Conservation (phyloP, 2,888 invertebrate genomes). For the Automeris io region DNA sequence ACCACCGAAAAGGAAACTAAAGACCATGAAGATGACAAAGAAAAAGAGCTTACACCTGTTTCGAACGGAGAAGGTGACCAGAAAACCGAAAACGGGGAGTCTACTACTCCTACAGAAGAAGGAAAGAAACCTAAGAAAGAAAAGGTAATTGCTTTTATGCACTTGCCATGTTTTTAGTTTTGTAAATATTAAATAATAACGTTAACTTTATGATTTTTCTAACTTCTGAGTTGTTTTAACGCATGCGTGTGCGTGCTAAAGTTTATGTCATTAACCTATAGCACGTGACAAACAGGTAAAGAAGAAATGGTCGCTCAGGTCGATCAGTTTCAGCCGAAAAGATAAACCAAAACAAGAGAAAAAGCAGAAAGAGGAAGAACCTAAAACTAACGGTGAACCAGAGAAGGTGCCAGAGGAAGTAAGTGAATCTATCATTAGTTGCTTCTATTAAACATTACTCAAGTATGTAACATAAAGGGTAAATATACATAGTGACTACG, state of each 20-base stretch:
- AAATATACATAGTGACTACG: too few relatives aligned
- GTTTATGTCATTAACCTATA: conserved; percentile 20
- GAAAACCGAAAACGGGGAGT: conserved; percentile 57
- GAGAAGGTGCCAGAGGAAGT: conserved; percentile 82
- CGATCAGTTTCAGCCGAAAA: conserved; percentile 91
- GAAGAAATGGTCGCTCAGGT: conserved; percentile 94
- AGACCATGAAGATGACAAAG: conserved; percentile 44
- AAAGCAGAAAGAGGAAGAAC: conserved; percentile 76
- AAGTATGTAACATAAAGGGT: too few relatives aligned
- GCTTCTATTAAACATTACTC: too few relatives aligned
- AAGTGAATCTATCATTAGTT: conserved; percentile 35
- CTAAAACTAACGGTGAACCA: conserved; percentile 78
- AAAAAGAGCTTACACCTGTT: conserved; percentile 41
- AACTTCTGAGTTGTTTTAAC: conserved; percentile 8
- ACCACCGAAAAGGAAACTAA: conserved; percentile 79
- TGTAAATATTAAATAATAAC: neutral
- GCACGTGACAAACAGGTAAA: conserved; percentile 77
- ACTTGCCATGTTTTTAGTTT: conserved; percentile 3
- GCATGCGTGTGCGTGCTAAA: conserved; percentile 31
- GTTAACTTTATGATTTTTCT: neutral
- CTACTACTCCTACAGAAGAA: conserved; percentile 55
- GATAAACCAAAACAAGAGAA: conserved; percentile 91
- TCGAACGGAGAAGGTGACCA: conserved; percentile 65
- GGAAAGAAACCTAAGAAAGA: conserved; percentile 82
- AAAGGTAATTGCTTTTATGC: too few relatives aligned